phyloP scores from a whole-genome alignment of 1,140 invertebrate genomes.

The Hycleus phaleratus region DNA sequence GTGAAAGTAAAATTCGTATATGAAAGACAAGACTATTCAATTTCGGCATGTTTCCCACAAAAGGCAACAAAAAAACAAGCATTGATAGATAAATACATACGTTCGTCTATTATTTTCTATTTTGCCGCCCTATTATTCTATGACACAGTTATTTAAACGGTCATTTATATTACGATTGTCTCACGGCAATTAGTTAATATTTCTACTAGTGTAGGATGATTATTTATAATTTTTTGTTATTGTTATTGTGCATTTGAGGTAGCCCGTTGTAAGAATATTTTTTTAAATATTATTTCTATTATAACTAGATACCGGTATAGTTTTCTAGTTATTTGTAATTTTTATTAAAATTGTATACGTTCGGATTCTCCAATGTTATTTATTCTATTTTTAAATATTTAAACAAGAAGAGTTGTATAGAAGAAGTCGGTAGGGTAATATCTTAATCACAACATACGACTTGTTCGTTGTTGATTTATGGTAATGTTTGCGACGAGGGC shows the following conservation, averaged over 20 bases:
- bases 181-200: slow-evolving; percentile 6
- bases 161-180: slow-evolving; percentile 7
- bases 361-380: too few relatives aligned
- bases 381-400: too few relatives aligned
- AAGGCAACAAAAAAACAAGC: background rate
- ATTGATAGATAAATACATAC: slow-evolving; percentile 7
- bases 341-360: too few relatives aligned
- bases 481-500: slow-evolving; percentile 7
- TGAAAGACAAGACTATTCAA: too few relatives aligned
- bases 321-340: background rate
- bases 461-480: slow-evolving; percentile 14
- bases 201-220: background rate
- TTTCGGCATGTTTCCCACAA: too few relatives aligned
- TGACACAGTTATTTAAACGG: slow-evolving; percentile 13
- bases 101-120: slow-evolving; percentile 11
- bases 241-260: too few relatives aligned
- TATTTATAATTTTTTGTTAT: background rate
- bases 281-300: too few relatives aligned
- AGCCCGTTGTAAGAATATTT: too few relatives aligned
- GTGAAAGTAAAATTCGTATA: too few relatives aligned
- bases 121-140: slow-evolving; percentile 9
- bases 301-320: background rate
- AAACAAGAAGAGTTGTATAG: background rate
- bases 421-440: slow-evolving; percentile 8
- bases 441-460: slow-evolving; percentile 23